These are phyloP conservation scores for Saguinus imperator DNA, from an alignment of 2,113 vertebrate species.

Conservation along the genomic window DNA sequence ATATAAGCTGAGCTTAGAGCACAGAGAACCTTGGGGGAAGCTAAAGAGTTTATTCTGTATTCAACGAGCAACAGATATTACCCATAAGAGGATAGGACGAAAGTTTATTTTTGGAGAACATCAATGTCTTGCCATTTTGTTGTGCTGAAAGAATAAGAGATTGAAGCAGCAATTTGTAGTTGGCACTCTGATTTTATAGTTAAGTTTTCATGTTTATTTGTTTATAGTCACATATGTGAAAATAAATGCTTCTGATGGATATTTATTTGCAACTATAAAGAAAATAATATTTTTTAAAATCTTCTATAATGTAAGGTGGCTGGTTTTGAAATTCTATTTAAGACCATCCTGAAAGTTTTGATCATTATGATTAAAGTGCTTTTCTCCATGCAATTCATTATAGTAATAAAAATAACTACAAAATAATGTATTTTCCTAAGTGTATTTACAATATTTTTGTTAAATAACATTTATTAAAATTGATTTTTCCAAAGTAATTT, in stretches of 20 bases:
- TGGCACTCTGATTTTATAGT: neutral
- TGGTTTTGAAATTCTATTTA: neutral
- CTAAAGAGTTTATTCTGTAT: neutral
- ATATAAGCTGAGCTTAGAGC: neutral
- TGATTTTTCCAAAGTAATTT: neutral
- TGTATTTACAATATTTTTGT: neutral
- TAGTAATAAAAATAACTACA: neutral
- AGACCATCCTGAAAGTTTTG: neutral
- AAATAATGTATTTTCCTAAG: neutral
- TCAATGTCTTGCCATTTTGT: neutral
- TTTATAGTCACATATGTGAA: neutral
- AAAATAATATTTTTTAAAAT: neutral
- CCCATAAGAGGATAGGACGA: neutral
- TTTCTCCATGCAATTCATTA: neutral
- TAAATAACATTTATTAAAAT: slow-evolving; percentile 3
- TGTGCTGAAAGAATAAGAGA: neutral
- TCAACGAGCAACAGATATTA: neutral
- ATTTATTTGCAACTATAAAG: neutral
- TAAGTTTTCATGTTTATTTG: neutral
- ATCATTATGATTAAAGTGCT: neutral
- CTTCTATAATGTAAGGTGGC: neutral
- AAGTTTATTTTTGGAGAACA: neutral
- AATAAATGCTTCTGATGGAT: neutral
- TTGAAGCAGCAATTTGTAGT: neutral
- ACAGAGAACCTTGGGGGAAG: neutral